Evolutionary conservation across 2,113 vertebrate genomes (phyloP), one percentile per base, ranked within the genome.

Genomic region (Neogobius melanostomus): DNA sequence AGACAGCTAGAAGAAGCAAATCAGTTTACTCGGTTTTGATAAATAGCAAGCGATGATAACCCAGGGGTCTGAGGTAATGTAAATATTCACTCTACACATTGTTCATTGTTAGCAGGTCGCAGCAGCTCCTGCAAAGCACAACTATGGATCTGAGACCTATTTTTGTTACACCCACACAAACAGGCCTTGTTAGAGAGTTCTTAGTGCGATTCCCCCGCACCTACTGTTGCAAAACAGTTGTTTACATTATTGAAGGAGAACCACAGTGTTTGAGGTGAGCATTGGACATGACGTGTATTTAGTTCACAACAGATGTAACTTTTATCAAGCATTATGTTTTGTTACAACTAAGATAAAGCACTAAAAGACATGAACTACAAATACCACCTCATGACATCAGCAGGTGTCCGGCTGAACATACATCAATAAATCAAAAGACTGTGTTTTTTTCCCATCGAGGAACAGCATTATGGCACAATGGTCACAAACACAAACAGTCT

Each of bases 131-230:
- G 49, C 50, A 9, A 62, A 49, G 49, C 52, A 47, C 45, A 71
- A 77, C 68, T 59, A 49, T 63, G 51, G 51, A 70, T 73, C 45
- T 61, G 53, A 81, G 64, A 72, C 51, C 1, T 69, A 44, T 67
- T 75, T 82, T 71, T 64, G 78, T 87, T 81, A 59, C 74, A 64
- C 71, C 81, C 64, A 71, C 76, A 46, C 2, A 6, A 82, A 84
- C 52, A 74, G 71, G n/a, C 64, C 53, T 81, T 62, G 75, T 81
- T 76, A 76, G 47, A 62, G 65, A 66, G 69, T 36, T 14, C 66
- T 80, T 68, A 67, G 59, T 47, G 65, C 4, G 43, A 79, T 70
- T 64, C 63, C 72, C 45, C 63, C 68, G 54, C 66, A 81, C 43
- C 64, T 42, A 46, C 69, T 68, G 67, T 48, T 74, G 68, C 61